Evolutionary conservation across 1,140 invertebrate genomes (phyloP).

Genomic region (Drosophila albomicans): DNA sequence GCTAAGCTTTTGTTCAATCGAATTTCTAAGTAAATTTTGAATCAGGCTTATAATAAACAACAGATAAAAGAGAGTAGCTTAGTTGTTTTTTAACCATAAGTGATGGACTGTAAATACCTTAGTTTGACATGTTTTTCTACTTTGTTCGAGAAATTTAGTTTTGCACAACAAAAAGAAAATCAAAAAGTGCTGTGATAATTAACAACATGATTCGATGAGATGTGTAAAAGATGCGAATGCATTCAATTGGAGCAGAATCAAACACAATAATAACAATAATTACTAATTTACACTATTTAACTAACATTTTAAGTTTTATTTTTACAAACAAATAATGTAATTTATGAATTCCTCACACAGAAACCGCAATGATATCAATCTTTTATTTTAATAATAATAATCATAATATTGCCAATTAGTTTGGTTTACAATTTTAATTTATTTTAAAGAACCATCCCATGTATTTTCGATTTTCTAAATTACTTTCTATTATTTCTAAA

Average conservation of each 20-base stretch:
- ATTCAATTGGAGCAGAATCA: slow-evolving; percentile 46
- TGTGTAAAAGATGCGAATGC: slow-evolving; percentile 27
- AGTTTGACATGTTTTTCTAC: slow-evolving; percentile 34
- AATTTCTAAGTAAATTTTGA: slow-evolving; percentile 39
- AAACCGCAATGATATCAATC: too few relatives aligned
- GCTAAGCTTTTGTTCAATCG: not conserved
- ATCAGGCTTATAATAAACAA: slow-evolving; percentile 5
- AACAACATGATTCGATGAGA: slow-evolving; percentile 58
- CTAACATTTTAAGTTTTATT: slow-evolving; percentile 1
- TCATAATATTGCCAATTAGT: too few relatives aligned
- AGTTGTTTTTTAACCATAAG: slow-evolving; percentile 25
- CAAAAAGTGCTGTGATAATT: slow-evolving; percentile 83
- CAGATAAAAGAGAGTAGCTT: slow-evolving; percentile 33
- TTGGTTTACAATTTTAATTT: too few relatives aligned
- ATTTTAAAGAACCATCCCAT: too few relatives aligned
- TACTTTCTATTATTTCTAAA: not conserved
- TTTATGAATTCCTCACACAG: too few relatives aligned
- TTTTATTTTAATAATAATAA: too few relatives aligned
- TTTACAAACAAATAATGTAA: too few relatives aligned
- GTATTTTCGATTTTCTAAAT: not conserved
- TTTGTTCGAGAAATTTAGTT: slow-evolving; percentile 59
- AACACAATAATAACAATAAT: slow-evolving; percentile 29
- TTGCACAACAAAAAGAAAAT: slow-evolving; percentile 77
- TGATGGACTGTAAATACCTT: slow-evolving; percentile 60
- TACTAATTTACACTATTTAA: slow-evolving; percentile 2